Percentiles rank a stretch among this genome's conserved stretches.
Evolutionary conservation across 2,797 vertebrate species (phyloP).

Genomic region (Mormyrops boulengeri): DNA sequence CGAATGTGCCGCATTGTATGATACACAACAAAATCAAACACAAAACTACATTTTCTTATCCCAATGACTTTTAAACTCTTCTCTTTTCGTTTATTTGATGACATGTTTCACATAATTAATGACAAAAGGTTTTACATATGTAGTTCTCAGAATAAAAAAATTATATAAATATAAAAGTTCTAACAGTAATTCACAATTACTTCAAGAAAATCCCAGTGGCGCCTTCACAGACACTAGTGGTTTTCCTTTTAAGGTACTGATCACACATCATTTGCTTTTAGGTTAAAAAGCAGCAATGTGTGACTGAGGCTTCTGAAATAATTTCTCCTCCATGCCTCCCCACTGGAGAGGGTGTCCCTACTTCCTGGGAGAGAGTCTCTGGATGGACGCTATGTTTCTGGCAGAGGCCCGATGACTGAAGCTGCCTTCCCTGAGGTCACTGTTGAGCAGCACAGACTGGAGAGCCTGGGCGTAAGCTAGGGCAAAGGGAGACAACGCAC

Average conservation of each 20-base stretch:
- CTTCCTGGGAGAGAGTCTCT: slow-evolving; percentile 34
- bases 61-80: neutral
- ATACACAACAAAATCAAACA: neutral
- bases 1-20: neutral
- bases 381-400: slow-evolving; percentile 45
- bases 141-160: neutral
- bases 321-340: neutral
- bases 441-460: slow-evolving; percentile 66
- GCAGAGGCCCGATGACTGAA: slow-evolving; percentile 30
- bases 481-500: neutral
- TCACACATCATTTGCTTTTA: neutral
- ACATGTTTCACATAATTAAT: neutral
- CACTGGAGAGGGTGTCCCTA: slow-evolving; percentile 1
- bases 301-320: neutral
- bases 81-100: neutral
- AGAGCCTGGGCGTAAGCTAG: slow-evolving; percentile 73
- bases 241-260: neutral
- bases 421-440: slow-evolving; percentile 46
- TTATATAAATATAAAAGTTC: neutral
- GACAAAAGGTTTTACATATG: neutral
- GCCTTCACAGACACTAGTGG: neutral
- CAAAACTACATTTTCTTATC: neutral
- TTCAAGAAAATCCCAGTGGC: neutral
- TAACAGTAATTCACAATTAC: neutral
- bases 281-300: neutral